phyloP scores from a whole-genome alignment of 2,888 invertebrate genomes.

The Dasysyrphus tricinctus region DNA sequence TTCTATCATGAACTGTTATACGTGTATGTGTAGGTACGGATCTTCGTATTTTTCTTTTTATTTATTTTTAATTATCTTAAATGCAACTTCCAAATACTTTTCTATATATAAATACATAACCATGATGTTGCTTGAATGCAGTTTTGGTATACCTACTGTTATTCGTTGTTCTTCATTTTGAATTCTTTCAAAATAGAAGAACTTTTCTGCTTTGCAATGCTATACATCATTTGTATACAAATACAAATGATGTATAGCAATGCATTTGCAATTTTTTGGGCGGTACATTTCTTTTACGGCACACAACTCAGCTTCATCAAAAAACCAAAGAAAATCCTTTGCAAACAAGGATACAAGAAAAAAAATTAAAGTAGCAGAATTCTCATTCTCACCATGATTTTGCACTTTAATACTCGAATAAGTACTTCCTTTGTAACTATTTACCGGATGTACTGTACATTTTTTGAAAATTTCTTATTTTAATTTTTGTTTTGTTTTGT shows the following conservation, averaged over 20 bases:
- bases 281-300: not conserved
- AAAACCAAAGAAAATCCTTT: not conserved
- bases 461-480: not conserved
- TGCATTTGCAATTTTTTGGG: conserved; percentile 44
- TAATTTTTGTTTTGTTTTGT: not conserved
- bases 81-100: not conserved
- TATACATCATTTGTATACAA: conserved; percentile 40
- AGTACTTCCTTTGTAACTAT: conserved; percentile 36
- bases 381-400: conserved; percentile 57
- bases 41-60: not conserved
- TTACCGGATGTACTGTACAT: conserved; percentile 36
- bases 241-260: conserved; percentile 20
- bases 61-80: conserved; percentile 22
- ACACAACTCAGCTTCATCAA: not conserved
- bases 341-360: not conserved
- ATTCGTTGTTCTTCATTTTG: conserved; percentile 18
- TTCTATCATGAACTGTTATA: not conserved
- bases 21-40: not conserved
- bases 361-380: conserved; percentile 37
- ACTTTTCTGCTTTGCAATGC: conserved; percentile 46
- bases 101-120: not conserved
- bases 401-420: conserved; percentile 55
- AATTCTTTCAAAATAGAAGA: conserved; percentile 42
- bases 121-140: conserved; percentile 5
- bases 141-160: conserved; percentile 17